Evolutionary conservation across 1,140 invertebrate species (phyloP).

Genomic region (Whitmania pigra): DNA sequence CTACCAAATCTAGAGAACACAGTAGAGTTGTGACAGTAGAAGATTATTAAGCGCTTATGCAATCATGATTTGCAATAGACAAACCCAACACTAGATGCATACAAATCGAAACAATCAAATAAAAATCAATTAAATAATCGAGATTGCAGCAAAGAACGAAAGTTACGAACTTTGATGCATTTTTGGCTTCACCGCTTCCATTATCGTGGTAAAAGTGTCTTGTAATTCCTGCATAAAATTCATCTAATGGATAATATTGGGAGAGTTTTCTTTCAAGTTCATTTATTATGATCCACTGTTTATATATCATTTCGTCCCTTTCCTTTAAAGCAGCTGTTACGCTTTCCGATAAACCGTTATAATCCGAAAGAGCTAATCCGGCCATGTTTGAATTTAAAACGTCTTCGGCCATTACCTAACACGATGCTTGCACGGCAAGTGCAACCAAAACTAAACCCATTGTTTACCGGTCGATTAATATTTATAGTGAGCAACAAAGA

Average conservation of each 20-base stretch:
- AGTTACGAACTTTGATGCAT: neutral
- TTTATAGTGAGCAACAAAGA: no score
- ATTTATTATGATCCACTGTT: conserved; percentile 5
- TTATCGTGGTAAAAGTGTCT: neutral
- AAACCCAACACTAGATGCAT: neutral
- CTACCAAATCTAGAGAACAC: no score
- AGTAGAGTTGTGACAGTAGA: no score
- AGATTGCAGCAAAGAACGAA: neutral
- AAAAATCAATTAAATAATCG: neutral
- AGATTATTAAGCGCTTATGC: no score
- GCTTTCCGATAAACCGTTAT: conserved; percentile 3
- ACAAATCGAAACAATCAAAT: neutral
- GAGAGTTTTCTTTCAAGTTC: conserved; percentile 6
- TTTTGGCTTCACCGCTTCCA: no score
- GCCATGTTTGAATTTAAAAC: conserved; percentile 12
- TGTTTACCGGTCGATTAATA: no score
- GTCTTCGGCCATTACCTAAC: no score
- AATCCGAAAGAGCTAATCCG: conserved; percentile 1
- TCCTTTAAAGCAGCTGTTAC: conserved; percentile 1
- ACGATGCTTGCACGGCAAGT: no score
- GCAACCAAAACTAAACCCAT: no score
- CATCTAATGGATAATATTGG: neutral
- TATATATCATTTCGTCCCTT: conserved; percentile 3
- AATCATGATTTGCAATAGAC: neutral
- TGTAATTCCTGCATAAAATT: conserved; percentile 10